Evolutionary conservation across 2,888 invertebrate species (phyloP).

Genomic region (Ctena decussata): DNA sequence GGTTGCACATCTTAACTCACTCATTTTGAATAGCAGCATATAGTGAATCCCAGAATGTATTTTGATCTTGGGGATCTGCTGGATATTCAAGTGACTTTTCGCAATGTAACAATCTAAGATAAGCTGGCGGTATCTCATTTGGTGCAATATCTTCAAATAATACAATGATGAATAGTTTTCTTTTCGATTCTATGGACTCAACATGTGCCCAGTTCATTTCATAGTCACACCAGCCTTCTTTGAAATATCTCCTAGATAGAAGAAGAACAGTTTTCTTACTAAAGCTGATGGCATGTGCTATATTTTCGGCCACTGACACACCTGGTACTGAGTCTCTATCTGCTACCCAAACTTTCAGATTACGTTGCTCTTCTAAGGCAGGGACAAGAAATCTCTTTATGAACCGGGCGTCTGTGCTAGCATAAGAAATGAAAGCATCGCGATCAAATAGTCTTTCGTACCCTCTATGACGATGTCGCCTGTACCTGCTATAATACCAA

Average conservation of each 20-base stretch:
- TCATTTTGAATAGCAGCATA: background rate
- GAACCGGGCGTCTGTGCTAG: conserved; percentile 30
- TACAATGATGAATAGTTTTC: conserved; percentile 49
- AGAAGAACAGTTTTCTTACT: conserved; percentile 58
- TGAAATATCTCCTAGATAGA: conserved; percentile 42
- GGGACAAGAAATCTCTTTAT: conserved; percentile 53
- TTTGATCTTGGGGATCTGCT: conserved; percentile 3
- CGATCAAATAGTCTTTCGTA: conserved; percentile 55
- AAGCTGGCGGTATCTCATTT: conserved; percentile 27
- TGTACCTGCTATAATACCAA: conserved; percentile 41
- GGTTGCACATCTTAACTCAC: too few species aligned
- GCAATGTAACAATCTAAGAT: conserved; percentile 29
- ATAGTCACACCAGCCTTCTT: conserved; percentile 59
- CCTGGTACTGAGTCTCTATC: conserved; percentile 58
- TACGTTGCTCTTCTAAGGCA: conserved; percentile 39
- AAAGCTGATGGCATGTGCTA: conserved; percentile 52
- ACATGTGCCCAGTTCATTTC: conserved; percentile 59
- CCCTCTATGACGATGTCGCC: conserved; percentile 33
- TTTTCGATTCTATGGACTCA: conserved; percentile 43
- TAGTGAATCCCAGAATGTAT: conserved; percentile 43
- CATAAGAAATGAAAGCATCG: conserved; percentile 62
- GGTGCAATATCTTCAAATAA: conserved; percentile 31
- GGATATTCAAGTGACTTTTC: conserved; percentile 50
- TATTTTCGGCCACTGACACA: conserved; percentile 49
- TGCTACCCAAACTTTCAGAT: conserved; percentile 47